A percentile compares a stretch with the other conserved stretches of the same genome.
Conservation (phyloP, 2,888 invertebrate genomes). For the Drosophila subquinaria region DNA sequence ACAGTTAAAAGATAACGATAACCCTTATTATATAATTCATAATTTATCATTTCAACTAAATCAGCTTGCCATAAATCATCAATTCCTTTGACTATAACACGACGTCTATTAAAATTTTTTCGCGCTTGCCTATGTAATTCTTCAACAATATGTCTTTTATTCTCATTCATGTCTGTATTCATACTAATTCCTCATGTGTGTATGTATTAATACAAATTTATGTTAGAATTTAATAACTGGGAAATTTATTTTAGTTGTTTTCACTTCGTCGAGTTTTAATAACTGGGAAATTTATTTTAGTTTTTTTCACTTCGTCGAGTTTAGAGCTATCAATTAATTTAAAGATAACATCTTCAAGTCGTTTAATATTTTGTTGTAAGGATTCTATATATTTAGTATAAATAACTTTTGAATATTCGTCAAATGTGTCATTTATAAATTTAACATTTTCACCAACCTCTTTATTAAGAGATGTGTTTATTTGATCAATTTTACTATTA, state of each 20-base stretch:
- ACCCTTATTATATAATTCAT: slow-evolving; percentile 8
- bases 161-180: slow-evolving; percentile 1
- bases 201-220: too few species aligned
- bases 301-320: not conserved
- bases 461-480: not conserved
- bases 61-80: slow-evolving; percentile 14
- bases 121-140: slow-evolving; percentile 13
- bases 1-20: slow-evolving; percentile 16
- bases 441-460: not conserved
- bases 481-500: not conserved
- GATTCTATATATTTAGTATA: slow-evolving; percentile 1
- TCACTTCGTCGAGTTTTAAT: not conserved
- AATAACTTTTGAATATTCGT: not conserved
- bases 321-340: not conserved
- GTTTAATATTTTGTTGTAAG: not conserved
- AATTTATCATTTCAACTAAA: slow-evolving; percentile 30
- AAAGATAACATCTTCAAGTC: slow-evolving; percentile 5
- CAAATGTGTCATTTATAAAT: not conserved
- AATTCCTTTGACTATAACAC: slow-evolving; percentile 9
- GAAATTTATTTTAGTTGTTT: too few species aligned
- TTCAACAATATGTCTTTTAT: slow-evolving; percentile 11
- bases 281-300: slow-evolving; percentile 5
- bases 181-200: too few species aligned
- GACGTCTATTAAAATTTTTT: slow-evolving; percentile 15
- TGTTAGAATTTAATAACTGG: too few species aligned